phyloP scores from a whole-genome alignment of 92 coral and sea anemone genomes.

The Porites evermanni region DNA sequence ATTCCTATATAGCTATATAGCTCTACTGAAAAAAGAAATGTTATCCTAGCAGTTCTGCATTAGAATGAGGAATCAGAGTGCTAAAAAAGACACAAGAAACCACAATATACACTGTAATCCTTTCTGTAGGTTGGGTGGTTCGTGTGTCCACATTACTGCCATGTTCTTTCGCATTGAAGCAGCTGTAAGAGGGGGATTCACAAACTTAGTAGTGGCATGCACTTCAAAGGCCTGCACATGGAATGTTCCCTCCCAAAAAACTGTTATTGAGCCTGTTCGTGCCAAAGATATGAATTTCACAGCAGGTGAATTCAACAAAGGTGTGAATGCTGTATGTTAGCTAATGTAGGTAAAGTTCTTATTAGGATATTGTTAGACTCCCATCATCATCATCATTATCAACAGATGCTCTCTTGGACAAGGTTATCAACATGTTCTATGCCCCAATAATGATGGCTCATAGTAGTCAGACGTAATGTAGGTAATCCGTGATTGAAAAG shows the following conservation, averaged over 20 bases:
- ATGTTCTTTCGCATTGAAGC: slow-evolving; percentile 47
- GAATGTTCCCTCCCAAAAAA: slow-evolving; percentile 52
- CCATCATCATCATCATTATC: no score
- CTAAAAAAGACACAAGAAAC: no score
- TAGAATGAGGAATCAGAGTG: no score
- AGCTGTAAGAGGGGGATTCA: slow-evolving; percentile 30
- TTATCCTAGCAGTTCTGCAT: no score
- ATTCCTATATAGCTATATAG: no score
- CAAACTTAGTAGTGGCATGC: slow-evolving; percentile 29
- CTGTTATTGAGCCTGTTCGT: slow-evolving; percentile 36
- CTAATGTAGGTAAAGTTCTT: background rate
- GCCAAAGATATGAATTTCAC: slow-evolving; percentile 45
- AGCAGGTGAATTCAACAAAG: slow-evolving; percentile 32
- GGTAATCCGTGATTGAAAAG: no score
- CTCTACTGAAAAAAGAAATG: no score
- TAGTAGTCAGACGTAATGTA: no score
- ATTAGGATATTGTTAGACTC: background rate
- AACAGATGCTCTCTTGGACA: no score
- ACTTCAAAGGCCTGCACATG: slow-evolving; percentile 56
- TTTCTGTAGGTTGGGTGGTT: slow-evolving; percentile 41
- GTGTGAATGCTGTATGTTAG: background rate
- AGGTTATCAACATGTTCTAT: no score
- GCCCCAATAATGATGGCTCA: no score
- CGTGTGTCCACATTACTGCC: slow-evolving; percentile 53
- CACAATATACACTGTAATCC: background rate